phyloP scores from a whole-genome alignment of 2,797 vertebrate genomes.

The Bryconaethiops microstoma region DNA sequence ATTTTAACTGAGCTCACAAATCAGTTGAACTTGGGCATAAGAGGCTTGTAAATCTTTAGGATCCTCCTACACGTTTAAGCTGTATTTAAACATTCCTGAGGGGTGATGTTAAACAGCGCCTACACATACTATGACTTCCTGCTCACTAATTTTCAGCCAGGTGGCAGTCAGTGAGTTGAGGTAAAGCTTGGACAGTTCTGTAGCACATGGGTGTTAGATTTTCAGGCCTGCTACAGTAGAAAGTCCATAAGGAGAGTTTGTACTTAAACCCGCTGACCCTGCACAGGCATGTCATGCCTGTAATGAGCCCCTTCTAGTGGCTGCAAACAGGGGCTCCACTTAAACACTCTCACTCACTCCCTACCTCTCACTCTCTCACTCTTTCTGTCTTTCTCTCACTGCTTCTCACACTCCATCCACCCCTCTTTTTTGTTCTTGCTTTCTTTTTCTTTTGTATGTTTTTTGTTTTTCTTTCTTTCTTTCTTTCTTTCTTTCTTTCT shows the following conservation, averaged over 20 bases:
- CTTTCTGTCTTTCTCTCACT: slow-evolving; percentile 2
- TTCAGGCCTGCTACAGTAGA: slow-evolving; percentile 44
- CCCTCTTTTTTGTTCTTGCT: background rate
- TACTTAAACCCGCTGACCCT: slow-evolving; percentile 57
- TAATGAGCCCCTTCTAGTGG: slow-evolving; percentile 49
- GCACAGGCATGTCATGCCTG: slow-evolving; percentile 47
- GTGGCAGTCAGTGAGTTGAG: slow-evolving; percentile 29
- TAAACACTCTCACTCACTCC: slow-evolving; percentile 6
- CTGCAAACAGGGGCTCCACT: slow-evolving; percentile 46
- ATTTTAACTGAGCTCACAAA: slow-evolving; percentile 11
- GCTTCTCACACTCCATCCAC: background rate
- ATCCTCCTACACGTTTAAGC: slow-evolving; percentile 27
- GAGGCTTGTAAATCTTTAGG: slow-evolving; percentile 25
- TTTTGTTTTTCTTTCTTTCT: background rate
- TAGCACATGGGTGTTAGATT: slow-evolving; percentile 52
- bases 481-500: background rate
- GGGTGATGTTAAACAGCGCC: slow-evolving; percentile 25
- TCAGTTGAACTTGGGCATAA: slow-evolving; percentile 25
- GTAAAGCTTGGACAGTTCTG: slow-evolving; percentile 39
- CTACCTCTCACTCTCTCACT: background rate
- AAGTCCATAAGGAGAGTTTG: slow-evolving; percentile 54
- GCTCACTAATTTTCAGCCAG: slow-evolving; percentile 28
- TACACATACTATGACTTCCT: slow-evolving; percentile 2
- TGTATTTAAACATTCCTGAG: slow-evolving; percentile 38
- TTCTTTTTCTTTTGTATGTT: background rate